Evolutionary conservation across 1,140 invertebrate species (phyloP).

Genomic region (Diprion similis): DNA sequence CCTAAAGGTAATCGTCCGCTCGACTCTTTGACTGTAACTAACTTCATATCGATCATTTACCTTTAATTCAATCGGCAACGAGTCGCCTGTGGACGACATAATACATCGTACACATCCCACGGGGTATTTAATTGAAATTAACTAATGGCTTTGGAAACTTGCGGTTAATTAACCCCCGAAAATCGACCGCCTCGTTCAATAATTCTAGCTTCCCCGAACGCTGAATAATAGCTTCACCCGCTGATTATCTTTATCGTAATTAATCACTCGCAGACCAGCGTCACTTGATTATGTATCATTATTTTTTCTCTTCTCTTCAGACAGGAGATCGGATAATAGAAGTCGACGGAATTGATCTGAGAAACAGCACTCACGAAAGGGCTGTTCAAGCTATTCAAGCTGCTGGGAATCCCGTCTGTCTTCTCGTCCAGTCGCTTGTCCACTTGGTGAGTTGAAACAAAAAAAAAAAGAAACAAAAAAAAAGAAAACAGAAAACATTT

Average conservation of each 20-base stretch:
- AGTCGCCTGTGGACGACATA: no score
- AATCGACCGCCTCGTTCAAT: not conserved
- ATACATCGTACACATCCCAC: no score
- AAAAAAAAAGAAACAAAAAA: not conserved
- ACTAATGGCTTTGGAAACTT: no score
- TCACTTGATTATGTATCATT: not conserved
- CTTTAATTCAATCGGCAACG: no score
- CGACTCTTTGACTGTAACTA: not conserved
- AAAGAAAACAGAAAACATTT: no score
- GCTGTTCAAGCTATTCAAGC: slow-evolving; percentile 96
- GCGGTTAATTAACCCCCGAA: no score
- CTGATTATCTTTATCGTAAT: not conserved
- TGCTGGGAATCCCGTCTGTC: slow-evolving; percentile 86
- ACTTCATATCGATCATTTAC: not conserved
- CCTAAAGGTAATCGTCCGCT: slow-evolving; percentile 72
- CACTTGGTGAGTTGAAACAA: slow-evolving; percentile 71
- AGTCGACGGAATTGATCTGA: slow-evolving; percentile 92
- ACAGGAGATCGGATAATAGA: slow-evolving; percentile 89
- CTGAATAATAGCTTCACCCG: not conserved
- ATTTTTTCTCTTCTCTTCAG: slow-evolving; percentile 58
- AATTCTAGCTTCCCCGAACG: not conserved
- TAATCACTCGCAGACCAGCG: not conserved
- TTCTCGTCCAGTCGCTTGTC: slow-evolving; percentile 92
- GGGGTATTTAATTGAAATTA: no score
- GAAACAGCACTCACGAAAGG: slow-evolving; percentile 89